Evolutionary conservation across 2,888 invertebrate species (phyloP), one percentile per base, ranked within the genome.

Genomic region (Baccha elongata): DNA sequence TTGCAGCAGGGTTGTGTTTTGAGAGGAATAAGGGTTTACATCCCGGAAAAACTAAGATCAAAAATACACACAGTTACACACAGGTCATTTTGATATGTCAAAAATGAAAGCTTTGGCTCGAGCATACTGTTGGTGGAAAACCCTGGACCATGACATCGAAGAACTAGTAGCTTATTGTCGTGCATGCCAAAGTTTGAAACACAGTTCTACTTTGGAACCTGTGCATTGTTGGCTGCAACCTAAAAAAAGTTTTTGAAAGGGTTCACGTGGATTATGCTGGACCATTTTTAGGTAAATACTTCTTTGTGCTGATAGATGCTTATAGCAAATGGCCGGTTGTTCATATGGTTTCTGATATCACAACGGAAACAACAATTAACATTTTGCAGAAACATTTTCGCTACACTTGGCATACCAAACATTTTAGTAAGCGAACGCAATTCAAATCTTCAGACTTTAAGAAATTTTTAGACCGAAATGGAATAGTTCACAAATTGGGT

Each of bases 111-210:
- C n/a, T n/a, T n/a, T n/a, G n/a, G n/a, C n/a, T n/a, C n/a, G n/a
- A n/a, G n/a, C n/a, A n/a, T n/a, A 80, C 42, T 85, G 85, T 13
- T 86, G 86, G 84, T 87, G 86, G 76, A 17, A 23, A 2, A 15
- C 37, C 6, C 23, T 84, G 42, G 83, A 85, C 32, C 4, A 3
- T 8, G 35, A 35, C 35, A n/a, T 35, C n/a, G 35, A 35, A 10
- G 11, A 35, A 8, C 5, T 35, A 3, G n/a, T n/a, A 11, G 3
- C 3, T 3, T 8, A 35, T 35, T 35, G 35, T 11, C 5, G 1
- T 3, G 10, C 7, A 10, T 35, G 7, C 10, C 35, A 35, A 35
- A 35, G 3, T 10, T 6, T 6, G 6, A 3, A 3, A 26, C 3
- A 26, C 3, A 26, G 6, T 26, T 4, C 3, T 4, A 3, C 3